Base-by-base conservation (phyloP, 23 tunicate genomes). In the Clavelina lepadiformis region DNA sequence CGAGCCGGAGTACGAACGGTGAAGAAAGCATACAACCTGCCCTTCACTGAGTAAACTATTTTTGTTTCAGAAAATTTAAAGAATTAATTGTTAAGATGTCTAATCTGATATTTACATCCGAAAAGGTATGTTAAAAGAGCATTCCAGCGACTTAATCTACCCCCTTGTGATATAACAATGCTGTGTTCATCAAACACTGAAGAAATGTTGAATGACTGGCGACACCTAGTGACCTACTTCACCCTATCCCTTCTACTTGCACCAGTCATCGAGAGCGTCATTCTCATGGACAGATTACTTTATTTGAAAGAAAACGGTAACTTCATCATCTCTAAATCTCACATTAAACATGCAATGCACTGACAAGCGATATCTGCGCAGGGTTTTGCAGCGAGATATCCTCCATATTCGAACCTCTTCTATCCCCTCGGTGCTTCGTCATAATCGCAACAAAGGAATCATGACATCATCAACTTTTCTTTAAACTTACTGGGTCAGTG, bases 271-370 rank as follows among this genome's bases (percentile, higher is more conserved):
- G 97, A 89, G 65, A 68, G 67, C 26, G 36, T 89, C n/a, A 66
- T 89, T 6, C 35, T 89, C 35, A 54, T 89, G 63, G 97, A 89
- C 56, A 68, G 97, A 44, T 18, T 61, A 36, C 24, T 89, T 18
- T 81, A 68, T 56, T 35, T 89, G 46, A 30, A 55, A 18, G 97
- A 89, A 70, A 71, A 81, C 58, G 89, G 97, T 73, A 53, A 58
- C 20, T 68, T 5, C 5, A 5, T 35, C n/a, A 51, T 13, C 20
- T 6, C 19, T 6, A 26, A 29, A 20, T 59, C 7, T 11, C 22
- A 6, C 23, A 22, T 53, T 11, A 53, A 41, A 11, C 49, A 41
- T 41, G 49, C 11, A 15, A 41, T 15, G 49, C 49, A 41, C 49
- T 41, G 11, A 41, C 15, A 11, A 41, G 15, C 49, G 15, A 41